Evolutionary conservation across 2,888 invertebrate species (phyloP).

Genomic region (Diplazon laetatorius): DNA sequence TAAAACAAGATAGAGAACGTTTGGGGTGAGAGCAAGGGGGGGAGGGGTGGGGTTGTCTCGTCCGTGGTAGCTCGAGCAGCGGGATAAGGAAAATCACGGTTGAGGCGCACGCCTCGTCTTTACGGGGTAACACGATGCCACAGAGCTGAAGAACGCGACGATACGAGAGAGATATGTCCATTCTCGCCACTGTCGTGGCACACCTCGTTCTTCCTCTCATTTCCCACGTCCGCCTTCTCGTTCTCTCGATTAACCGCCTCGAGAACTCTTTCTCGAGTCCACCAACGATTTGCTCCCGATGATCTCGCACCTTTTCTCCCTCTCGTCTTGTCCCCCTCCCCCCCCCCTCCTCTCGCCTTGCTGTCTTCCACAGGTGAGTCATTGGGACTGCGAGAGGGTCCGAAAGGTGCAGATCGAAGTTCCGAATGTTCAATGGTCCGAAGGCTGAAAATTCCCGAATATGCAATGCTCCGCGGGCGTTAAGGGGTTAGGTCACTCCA

Average conservation of each 20-base stretch:
- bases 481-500: too few relatives aligned
- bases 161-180: slow-evolving; percentile 45
- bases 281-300: slow-evolving; percentile 43
- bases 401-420: too few relatives aligned
- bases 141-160: slow-evolving; percentile 40
- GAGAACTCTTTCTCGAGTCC: slow-evolving; percentile 41
- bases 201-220: slow-evolving; percentile 39
- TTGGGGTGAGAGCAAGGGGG: slow-evolving; percentile 12
- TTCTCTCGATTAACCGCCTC: slow-evolving; percentile 14
- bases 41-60: too few relatives aligned
- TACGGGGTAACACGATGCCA: slow-evolving; percentile 51
- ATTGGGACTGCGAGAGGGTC: slow-evolving; percentile 26
- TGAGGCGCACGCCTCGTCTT: slow-evolving; percentile 45
- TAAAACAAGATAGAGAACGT: slow-evolving; percentile 30
- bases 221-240: slow-evolving; percentile 12
- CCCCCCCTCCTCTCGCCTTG: slow-evolving; percentile 15
- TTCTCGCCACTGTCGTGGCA: slow-evolving; percentile 43
- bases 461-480: too few relatives aligned
- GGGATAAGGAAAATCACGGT: slow-evolving; percentile 59
- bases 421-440: too few relatives aligned
- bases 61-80: not conserved
- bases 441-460: too few relatives aligned
- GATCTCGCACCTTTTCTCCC: slow-evolving; percentile 40
- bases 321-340: slow-evolving; percentile 35
- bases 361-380: slow-evolving; percentile 57